These are phyloP conservation scores for Poecilia picta DNA, from an alignment of 2,797 vertebrate genomes.

Conservation along the genomic window DNA sequence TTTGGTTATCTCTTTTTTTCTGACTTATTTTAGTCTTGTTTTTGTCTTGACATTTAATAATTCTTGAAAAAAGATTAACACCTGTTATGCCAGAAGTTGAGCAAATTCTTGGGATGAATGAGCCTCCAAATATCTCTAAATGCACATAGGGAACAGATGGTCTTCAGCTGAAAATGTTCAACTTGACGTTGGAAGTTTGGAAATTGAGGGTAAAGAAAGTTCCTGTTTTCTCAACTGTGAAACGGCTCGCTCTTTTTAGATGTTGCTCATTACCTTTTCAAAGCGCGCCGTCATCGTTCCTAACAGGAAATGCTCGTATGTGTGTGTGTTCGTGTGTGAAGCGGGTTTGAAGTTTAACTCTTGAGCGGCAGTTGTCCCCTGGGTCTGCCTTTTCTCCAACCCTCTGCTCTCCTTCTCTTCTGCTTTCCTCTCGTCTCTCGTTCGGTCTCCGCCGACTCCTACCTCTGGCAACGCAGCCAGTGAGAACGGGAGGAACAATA, in stretches of 20 bases:
- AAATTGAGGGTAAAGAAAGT: not conserved
- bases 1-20: not conserved
- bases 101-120: slow-evolving; percentile 5
- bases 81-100: slow-evolving; percentile 62
- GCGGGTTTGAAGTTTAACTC: slow-evolving; percentile 78
- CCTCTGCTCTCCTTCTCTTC: slow-evolving; percentile 11
- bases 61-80: slow-evolving; percentile 40
- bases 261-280: slow-evolving; percentile 62
- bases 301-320: slow-evolving; percentile 55
- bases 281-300: slow-evolving; percentile 31
- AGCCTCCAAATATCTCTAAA: slow-evolving; percentile 48
- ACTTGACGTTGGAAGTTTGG: not conserved
- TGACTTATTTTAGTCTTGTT: slow-evolving; percentile 32
- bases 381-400: slow-evolving; percentile 40
- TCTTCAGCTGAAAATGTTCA: not conserved
- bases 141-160: slow-evolving; percentile 47
- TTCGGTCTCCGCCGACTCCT: slow-evolving; percentile 53
- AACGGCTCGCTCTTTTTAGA: slow-evolving; percentile 55
- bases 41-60: slow-evolving; percentile 43
- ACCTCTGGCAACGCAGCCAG: slow-evolving; percentile 65
- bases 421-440: slow-evolving; percentile 28
- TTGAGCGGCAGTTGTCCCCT: slow-evolving; percentile 47
- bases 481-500: slow-evolving; percentile 71
- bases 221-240: slow-evolving; percentile 54
- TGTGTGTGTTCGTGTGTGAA: slow-evolving; percentile 26